Base-by-base conservation (phyloP, 2,797 vertebrate species). In the Sebastes ruberrimus region DNA sequence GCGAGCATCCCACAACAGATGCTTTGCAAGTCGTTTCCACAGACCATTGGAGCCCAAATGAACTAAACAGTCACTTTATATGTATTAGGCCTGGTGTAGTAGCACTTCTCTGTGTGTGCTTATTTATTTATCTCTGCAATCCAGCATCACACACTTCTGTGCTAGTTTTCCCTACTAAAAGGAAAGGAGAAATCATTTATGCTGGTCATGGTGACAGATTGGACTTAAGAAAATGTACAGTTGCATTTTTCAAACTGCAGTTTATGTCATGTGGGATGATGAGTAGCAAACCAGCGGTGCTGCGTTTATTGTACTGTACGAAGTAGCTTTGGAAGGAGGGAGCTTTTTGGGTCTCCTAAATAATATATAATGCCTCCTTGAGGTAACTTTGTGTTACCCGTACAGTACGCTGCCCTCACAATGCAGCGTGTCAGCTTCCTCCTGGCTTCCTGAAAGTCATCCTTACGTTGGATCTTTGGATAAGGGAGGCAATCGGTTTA, bases 1-100 rank as follows among this genome's bases (percentile, higher is more conserved):
- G 91, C 62, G 80, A 83, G 81, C 78, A 77, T 92, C 89, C 87
- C 89, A 87, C 89, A 93, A 87, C 93, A 94, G 92, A 93, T 93
- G 92, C 93, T 88, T 85, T 78, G 82, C 82, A 83, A 53, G 66
- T 89, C 71, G 53, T 90, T 89, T 88, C 88, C 87, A 93, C 90
- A 88, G 86, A 76, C 90, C 90, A 91, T 91, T 92, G 93, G 87
- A 91, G 87, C 91, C 88, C 86, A 92, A 94, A 94, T 92, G 88
- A 92, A 92, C 86, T 91, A 92, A 92, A 88, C 83, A 93, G 90
- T 91, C 93, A 84, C 90, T 94, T 90, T 86, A 85, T 86, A 91
- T 92, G 89, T 88, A 92, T 93, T 85, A 88, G 81, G 33, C 60
- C 52, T 81, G 83, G 65, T 74, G 77, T 80, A 74, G 74, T 84